Conservation (phyloP, 2,113 vertebrate species). For the Oreochromis niloticus region DNA sequence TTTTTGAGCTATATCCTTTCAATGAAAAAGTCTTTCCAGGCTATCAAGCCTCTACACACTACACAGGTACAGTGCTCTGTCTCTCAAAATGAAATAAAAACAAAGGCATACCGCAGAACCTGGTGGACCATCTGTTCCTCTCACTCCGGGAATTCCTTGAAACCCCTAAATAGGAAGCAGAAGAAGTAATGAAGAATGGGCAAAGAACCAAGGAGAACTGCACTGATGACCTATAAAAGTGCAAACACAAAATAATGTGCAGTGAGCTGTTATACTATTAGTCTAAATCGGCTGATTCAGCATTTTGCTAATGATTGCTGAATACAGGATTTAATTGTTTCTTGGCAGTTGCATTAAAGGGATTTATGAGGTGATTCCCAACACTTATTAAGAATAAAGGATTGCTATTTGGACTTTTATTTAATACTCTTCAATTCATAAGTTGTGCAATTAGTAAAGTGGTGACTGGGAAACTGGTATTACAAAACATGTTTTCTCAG, state of each 20-base stretch:
- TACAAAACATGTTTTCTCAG: not conserved
- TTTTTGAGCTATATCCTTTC: not conserved
- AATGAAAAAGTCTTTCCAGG: not conserved
- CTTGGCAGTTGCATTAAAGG: not conserved
- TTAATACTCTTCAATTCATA: not conserved
- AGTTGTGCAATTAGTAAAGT: not conserved
- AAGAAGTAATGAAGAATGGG: not conserved
- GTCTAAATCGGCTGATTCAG: not conserved
- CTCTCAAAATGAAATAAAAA: not conserved
- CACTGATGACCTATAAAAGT: not conserved
- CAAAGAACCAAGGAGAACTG: not conserved
- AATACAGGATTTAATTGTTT: slow-evolving; percentile 23
- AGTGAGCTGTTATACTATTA: not conserved
- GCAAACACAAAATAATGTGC: not conserved
- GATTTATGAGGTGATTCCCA: not conserved
- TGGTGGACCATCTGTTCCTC: slow-evolving; percentile 66
- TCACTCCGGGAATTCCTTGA: slow-evolving; percentile 68
- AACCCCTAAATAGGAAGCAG: slow-evolving; percentile 68
- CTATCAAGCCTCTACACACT: too few species aligned
- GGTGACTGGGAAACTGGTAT: not conserved
- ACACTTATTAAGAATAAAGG: not conserved
- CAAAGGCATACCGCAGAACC: slow-evolving; percentile 72
- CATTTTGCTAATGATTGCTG: not conserved
- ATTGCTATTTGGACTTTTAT: not conserved
- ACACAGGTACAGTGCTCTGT: not conserved